Evolutionary conservation across 2,113 vertebrate species (phyloP), one percentile per base, ranked within the genome.

Genomic region (Gopherus evgoodei): DNA sequence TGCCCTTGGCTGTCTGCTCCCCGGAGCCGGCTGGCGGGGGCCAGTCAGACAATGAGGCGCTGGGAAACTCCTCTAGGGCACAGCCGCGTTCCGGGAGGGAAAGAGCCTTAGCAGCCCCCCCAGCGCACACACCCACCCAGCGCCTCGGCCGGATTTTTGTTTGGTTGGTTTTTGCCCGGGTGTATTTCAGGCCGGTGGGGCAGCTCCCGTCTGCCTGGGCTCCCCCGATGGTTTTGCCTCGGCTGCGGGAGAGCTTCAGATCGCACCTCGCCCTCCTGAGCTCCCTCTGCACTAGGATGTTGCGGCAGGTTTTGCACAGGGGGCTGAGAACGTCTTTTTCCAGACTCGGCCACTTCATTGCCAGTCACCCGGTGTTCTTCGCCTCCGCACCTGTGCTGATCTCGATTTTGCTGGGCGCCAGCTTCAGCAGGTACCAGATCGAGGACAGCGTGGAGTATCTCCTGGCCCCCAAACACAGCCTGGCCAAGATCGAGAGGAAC

Each of bases 401-500:
- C 93, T 99, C 99, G 97, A 99, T 99, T 97, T 98, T 99, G 97
- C 98, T 99, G 88, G 99, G 99, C 89, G 99, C 99, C 98, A 99
- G 99, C 97, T 99, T 99, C 98, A 99, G 99, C 97, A 98, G 99
- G 95, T 99, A 99, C 98, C 99, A 98, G 97, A 98, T 99, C 93
- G 99, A 99, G 97, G 99, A 99, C 94, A 99, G 99, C 98, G 99
- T 99, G 97, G 99, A 99, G 97, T 98, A 98, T 97, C 99, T 99
- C 98, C 98, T 99, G 87, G 99, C 99, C 83, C 99, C 99, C 94
- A 99, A 99, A 82, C 99, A 99, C 98, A 99, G 99, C 98, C 98
- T 99, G 97, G 99, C 99, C 84, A 99, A 99, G 98, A 99, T 99
- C 80, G 99, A 99, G 98, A 99, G 99, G 90, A 99, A 99, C 98